Conservation (phyloP, 2,113 vertebrate species). For the Nerophis lumbriciformis region DNA sequence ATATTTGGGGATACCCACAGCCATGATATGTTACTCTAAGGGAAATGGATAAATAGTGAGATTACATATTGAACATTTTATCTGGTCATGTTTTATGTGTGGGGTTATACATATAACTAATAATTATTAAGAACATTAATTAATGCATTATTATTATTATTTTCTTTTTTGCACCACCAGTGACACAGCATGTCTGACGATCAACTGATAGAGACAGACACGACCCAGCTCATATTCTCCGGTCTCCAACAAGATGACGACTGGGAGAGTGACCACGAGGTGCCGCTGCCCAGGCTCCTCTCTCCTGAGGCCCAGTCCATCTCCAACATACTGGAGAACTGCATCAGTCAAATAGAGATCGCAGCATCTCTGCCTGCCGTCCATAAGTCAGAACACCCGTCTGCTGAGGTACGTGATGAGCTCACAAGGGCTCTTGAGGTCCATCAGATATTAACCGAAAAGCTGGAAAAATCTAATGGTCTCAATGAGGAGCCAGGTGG, state of each 20-base stretch:
- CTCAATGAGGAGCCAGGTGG: neutral
- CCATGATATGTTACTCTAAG: too few relatives aligned
- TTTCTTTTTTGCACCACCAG: neutral
- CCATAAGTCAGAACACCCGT: slow-evolving; percentile 18
- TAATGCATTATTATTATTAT: too few relatives aligned
- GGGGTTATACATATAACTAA: too few relatives aligned
- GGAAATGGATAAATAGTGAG: too few relatives aligned
- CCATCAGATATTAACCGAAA: slow-evolving; percentile 53
- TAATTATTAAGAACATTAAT: too few relatives aligned
- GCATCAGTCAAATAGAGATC: slow-evolving; percentile 66
- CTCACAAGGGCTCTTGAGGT: slow-evolving; percentile 40
- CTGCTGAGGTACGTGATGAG: slow-evolving; percentile 33
- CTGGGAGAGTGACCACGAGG: slow-evolving; percentile 20
- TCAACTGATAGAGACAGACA: neutral
- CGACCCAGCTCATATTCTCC: neutral
- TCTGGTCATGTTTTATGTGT: too few relatives aligned
- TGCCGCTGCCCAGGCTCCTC: slow-evolving; percentile 46
- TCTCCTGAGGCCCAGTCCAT: slow-evolving; percentile 69
- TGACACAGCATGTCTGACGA: slow-evolving; percentile 26
- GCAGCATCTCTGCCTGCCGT: slow-evolving; percentile 52
- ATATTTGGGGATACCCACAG: too few relatives aligned
- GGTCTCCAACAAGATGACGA: slow-evolving; percentile 1
- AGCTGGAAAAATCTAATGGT: slow-evolving; percentile 14
- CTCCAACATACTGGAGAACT: slow-evolving; percentile 68
- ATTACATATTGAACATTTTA: too few relatives aligned